phyloP scores from a whole-genome alignment of 2,113 vertebrate species.

The Heptranchias perlo region DNA sequence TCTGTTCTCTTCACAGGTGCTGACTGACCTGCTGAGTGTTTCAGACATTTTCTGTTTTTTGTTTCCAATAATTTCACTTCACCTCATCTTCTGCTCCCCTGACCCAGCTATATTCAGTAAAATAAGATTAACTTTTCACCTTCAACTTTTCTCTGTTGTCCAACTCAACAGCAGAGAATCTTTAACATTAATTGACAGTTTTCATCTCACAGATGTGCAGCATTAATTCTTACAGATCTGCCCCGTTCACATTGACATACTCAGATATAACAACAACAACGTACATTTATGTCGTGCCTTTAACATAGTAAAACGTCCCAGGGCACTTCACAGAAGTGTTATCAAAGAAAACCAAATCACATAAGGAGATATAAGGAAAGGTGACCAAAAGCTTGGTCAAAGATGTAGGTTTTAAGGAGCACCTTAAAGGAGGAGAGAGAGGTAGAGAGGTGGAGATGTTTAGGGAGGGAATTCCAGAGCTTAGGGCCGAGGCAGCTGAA shows the following conservation, averaged over 20 bases:
- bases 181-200: not conserved
- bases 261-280: not conserved
- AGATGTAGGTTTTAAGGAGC: too few relatives aligned
- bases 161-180: not conserved
- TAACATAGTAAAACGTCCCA: not conserved
- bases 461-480: not conserved
- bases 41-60: not conserved
- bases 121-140: not conserved
- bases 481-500: not conserved
- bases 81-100: not conserved
- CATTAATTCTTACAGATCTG: not conserved
- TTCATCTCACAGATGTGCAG: not conserved
- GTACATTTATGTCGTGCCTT: not conserved
- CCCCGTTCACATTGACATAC: not conserved
- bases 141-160: not conserved
- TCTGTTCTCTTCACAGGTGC: not conserved
- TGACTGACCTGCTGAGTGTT: not conserved
- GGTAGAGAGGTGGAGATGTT: not conserved
- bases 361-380: not conserved
- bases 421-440: not conserved
- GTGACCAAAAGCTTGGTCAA: not conserved
- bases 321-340: too few relatives aligned
- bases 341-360: not conserved
- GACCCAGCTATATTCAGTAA: not conserved
- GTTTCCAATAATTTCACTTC: not conserved